Base-by-base conservation (phyloP, 2,797 vertebrate genomes). In the Tapera naevia region DNA sequence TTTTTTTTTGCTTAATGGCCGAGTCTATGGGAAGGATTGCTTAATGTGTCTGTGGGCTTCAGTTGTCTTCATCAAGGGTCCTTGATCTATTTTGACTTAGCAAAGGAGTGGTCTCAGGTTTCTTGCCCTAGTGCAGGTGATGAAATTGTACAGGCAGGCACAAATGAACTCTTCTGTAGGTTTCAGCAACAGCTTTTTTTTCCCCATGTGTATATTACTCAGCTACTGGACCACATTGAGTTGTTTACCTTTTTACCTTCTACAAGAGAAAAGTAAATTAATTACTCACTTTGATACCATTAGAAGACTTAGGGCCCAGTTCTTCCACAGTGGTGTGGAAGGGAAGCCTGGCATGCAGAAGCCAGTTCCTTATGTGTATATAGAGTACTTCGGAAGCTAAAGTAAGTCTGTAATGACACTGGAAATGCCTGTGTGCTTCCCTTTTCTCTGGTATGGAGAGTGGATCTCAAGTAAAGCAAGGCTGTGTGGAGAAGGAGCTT, bases 401-500 rank as follows among this genome's bases (percentile, higher is more conserved):
- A 17, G 17, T 16, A 18, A 39, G 10, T 27, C 28, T 56, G 39
- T 27, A 67, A 19, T 60, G 65, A 45, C 11, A 28, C 0, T 76
- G 35, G 43, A 60, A 84, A 76, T 24, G 50, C 39, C 73, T 32
- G 4, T 18, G 13, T 50, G 39, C 50, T 81, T 62, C 43, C 35
- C 28, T 35, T 62, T 46, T 27, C 46, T 62, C 7, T 54, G 56
- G 6, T 39, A 7, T 13, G 32, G 27, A 57, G 51, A 17, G 53
- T 17, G 39, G 32, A 41, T 84, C 37, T 69, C 21, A 35, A 6
- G 1, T 39, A 54, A 53, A 46, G 35, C 62, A 73, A 28, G 24
- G 41, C 53, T 0, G 0, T 2, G 10, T 28, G 58, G 46, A 69
- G n/a, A 28, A 67, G 79, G 56, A 48, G 17, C n/a, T 57, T 62